Evolutionary conservation across 2,113 vertebrate genomes (phyloP), one percentile per base, ranked within the genome.

Genomic region (Rana temporaria): DNA sequence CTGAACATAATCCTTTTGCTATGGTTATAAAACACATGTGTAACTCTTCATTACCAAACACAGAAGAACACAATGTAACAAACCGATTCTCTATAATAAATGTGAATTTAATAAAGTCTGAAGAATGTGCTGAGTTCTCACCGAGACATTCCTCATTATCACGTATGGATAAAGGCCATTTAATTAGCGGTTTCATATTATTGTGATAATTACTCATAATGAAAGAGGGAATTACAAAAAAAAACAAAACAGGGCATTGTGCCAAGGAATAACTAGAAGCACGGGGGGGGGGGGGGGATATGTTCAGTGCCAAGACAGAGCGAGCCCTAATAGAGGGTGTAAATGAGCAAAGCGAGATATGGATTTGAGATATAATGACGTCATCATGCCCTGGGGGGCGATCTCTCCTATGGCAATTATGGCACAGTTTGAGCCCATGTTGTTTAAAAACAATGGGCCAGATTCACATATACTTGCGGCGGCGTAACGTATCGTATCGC

Each of bases 121-220:
- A 6, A 8, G 30, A 15, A 38, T 20, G 52, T 30, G 12, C 7
- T 14, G 24, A 3, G 26, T 20, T 48, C 42, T 48, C 42, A 48
- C 42, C 42, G 2, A 48, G 42, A 14, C 38, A 38, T 15, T 69
- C 32, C 57, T 52, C 19, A 55, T 68, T 24, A 26, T 26, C 56
- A 26, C 26, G 4, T 20, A 62, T n/a, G 19, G 52, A 42, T 34
- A 60, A 59, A 14, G 52, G 55, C 14, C 30, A 42, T 24, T 70
- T 60, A 59, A 69, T 70, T 69, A 42, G 65, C 15, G 16, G 52
- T 70, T 59, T 38, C n/a, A 69, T 69, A 79, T 42, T 67, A 24
- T 32, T 18, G 16, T 19, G 42, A 48, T 48, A 68, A 70, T 79
- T 79, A 60, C 26, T 70, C 20, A 62, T 22, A 79, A 5, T 12